Evolutionary conservation across 2,113 vertebrate species (phyloP).

Genomic region (Colistium nudipinnis): DNA sequence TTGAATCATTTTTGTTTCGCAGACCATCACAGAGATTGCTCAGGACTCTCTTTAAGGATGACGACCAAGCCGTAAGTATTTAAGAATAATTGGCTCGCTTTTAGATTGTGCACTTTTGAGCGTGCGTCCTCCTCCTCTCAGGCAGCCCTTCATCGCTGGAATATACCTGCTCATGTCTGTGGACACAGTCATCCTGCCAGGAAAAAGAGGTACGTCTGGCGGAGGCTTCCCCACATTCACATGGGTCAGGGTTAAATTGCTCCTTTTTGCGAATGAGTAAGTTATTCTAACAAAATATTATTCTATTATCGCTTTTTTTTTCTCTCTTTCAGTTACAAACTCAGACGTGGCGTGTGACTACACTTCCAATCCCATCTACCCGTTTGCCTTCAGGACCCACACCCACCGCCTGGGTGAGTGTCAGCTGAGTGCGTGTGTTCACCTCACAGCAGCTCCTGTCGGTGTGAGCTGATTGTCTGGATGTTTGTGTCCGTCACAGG

Average conservation of each 20-base stretch:
- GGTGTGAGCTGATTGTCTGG: neutral
- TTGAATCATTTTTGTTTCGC: slow-evolving; percentile 54
- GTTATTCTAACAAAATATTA: too few species aligned
- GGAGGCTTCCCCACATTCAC: neutral
- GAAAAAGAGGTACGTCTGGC: slow-evolving; percentile 84
- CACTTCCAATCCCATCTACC: slow-evolving; percentile 89
- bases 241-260: neutral
- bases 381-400: slow-evolving; percentile 97
- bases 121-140: slow-evolving; percentile 69
- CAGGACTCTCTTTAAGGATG: slow-evolving; percentile 91
- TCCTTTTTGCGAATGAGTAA: too few species aligned
- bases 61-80: slow-evolving; percentile 91
- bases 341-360: slow-evolving; percentile 93
- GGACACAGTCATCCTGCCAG: slow-evolving; percentile 90
- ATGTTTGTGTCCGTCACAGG: slow-evolving; percentile 79
- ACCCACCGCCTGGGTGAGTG: slow-evolving; percentile 92
- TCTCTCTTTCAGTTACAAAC: slow-evolving; percentile 85
- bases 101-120: too few species aligned
- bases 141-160: slow-evolving; percentile 95
- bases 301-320: neutral
- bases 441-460: neutral
- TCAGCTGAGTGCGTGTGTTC: rapidly evolving
- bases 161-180: slow-evolving; percentile 97
- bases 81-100: too few species aligned
- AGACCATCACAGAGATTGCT: slow-evolving; percentile 97